A percentile compares a stretch with the other conserved stretches of the same genome.
These are phyloP conservation scores for Bembecia ichneumoniformis DNA, from an alignment of 2,888 invertebrate genomes.

Conservation along the genomic window DNA sequence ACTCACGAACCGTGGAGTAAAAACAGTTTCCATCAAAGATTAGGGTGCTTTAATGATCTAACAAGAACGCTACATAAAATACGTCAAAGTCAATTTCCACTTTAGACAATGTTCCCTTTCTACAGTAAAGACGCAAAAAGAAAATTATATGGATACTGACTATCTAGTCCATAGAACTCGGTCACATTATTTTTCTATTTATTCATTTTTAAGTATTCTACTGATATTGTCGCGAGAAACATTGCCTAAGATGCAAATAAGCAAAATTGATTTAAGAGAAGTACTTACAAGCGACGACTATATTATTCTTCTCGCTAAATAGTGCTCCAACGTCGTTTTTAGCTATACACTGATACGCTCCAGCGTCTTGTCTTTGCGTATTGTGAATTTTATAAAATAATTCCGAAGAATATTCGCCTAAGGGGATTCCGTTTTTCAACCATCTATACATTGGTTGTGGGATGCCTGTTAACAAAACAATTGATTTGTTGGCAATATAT, in stretches of 20 bases:
- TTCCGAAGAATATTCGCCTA: slow-evolving; percentile 86
- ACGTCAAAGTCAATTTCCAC: too few species aligned
- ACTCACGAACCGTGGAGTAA: too few species aligned
- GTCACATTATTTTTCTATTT: too few species aligned
- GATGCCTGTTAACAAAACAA: slow-evolving; percentile 75
- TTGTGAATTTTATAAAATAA: slow-evolving; percentile 87
- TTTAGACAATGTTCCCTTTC: too few species aligned
- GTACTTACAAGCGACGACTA: slow-evolving; percentile 93
- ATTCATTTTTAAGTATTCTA: too few species aligned
- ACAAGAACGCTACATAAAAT: too few species aligned
- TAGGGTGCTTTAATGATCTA: too few species aligned
- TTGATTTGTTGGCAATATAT: background rate
- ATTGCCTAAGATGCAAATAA: slow-evolving; percentile 14
- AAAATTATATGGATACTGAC: too few species aligned
- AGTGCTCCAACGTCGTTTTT: slow-evolving; percentile 93
- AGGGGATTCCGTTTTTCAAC: slow-evolving; percentile 87
- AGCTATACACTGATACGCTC: slow-evolving; percentile 93
- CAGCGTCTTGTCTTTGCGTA: slow-evolving; percentile 86
- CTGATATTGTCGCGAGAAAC: too few species aligned
- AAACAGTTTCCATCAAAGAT: too few species aligned
- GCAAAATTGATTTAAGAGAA: slow-evolving; percentile 11
- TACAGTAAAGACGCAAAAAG: background rate
- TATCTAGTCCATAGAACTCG: too few species aligned
- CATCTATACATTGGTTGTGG: slow-evolving; percentile 95
- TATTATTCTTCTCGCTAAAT: slow-evolving; percentile 90